Conservation (phyloP, 92 coral and sea anemone genomes). For the Epizoanthus scotinus region DNA sequence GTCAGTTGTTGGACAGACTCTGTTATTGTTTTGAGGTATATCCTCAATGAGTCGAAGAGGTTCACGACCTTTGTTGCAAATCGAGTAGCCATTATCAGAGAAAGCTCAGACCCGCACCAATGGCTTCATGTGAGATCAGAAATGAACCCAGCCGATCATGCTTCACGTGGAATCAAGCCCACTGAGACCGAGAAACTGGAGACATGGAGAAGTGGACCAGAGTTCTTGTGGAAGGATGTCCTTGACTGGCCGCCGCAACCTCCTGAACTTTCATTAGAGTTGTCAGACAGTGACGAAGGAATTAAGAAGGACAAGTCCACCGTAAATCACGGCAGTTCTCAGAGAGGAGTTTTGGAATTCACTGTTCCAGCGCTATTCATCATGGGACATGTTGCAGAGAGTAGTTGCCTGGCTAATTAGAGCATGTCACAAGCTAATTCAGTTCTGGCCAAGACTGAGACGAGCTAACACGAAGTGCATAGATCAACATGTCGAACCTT, state of each 20-base stretch:
- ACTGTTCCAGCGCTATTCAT: conserved; percentile 54
- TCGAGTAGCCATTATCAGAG: conserved; percentile 53
- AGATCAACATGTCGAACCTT: neutral
- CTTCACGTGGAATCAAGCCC: conserved; percentile 61
- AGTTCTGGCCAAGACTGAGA: no score
- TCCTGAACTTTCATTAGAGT: conserved; percentile 24
- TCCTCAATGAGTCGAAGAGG: conserved; percentile 44
- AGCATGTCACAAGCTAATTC: neutral
- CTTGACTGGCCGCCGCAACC: conserved; percentile 68
- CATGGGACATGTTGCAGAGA: conserved; percentile 55
- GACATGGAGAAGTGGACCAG: conserved; percentile 59
- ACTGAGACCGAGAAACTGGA: conserved; percentile 53
- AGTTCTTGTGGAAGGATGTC: conserved; percentile 55
- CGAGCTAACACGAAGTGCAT: no score
- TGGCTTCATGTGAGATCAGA: conserved; percentile 54
- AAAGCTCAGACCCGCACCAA: conserved; percentile 53
- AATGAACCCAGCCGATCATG: conserved; percentile 59
- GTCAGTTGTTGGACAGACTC: conserved; percentile 71
- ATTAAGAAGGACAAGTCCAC: conserved; percentile 40
- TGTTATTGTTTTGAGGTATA: conserved; percentile 52
- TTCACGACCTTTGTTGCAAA: conserved; percentile 60
- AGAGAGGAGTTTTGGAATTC: conserved; percentile 45
- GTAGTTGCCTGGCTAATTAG: conserved; percentile 56
- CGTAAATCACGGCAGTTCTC: conserved; percentile 41
- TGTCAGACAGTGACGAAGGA: conserved; percentile 49